Evolutionary conservation across 2,797 vertebrate species (phyloP).

Genomic region (Eupleurogrammus muticus): DNA sequence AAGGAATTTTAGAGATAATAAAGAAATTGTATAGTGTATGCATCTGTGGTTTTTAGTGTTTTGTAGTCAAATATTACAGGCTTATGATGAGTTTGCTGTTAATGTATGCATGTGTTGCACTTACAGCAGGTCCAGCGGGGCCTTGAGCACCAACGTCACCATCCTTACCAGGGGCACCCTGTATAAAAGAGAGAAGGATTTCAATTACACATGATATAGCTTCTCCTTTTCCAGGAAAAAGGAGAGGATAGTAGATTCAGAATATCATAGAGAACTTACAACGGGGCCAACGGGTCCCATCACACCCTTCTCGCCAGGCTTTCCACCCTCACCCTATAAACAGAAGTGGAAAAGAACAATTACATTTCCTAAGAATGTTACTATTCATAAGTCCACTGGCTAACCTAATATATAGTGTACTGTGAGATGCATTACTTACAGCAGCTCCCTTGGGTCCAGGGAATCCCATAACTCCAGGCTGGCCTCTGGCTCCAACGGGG

Average conservation of each 20-base stretch:
- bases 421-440: conserved; percentile 81
- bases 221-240: not conserved
- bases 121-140: conserved; percentile 90
- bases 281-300: conserved; percentile 85
- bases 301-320: conserved; percentile 93
- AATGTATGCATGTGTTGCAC: conserved; percentile 64
- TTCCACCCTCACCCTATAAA: conserved; percentile 91
- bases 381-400: not conserved
- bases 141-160: conserved; percentile 94
- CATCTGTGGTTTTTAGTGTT: not conserved
- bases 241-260: not conserved
- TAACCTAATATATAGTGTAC: not conserved
- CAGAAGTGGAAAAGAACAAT: conserved; percentile 5
- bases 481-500: conserved; percentile 90
- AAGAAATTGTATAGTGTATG: not conserved
- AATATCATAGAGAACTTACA: conserved; percentile 78
- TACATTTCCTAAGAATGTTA: not conserved
- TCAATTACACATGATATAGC: conserved; percentile 15
- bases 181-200: conserved; percentile 32
- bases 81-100: not conserved
- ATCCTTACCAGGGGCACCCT: conserved; percentile 94
- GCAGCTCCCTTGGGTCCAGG: conserved; percentile 95
- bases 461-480: conserved; percentile 99
- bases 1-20: conserved; percentile 11
- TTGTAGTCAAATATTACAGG: not conserved